phyloP scores from a whole-genome alignment of 2,113 vertebrate genomes.

The Delphinapterus leucas region DNA sequence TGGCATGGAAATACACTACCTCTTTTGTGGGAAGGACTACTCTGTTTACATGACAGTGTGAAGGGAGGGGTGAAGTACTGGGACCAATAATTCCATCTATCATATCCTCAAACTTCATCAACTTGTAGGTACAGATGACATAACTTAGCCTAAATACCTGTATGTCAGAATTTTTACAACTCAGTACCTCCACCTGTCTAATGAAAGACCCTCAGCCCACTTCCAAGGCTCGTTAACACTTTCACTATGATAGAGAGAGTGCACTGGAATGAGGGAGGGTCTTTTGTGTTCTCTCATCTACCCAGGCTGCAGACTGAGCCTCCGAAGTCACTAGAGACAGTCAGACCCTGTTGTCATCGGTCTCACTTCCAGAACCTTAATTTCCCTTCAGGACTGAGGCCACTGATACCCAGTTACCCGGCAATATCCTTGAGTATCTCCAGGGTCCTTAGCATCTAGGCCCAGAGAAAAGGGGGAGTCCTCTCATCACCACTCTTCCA shows the following conservation, averaged over 20 bases:
- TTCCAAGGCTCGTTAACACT: not conserved
- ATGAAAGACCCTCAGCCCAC: not conserved
- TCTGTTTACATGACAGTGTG: not conserved
- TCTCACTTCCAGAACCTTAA: not conserved
- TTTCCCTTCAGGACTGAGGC: not conserved
- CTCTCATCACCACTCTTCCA: not conserved
- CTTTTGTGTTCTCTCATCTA: not conserved
- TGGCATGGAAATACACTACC: not conserved
- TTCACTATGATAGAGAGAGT: not conserved
- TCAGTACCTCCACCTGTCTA: not conserved
- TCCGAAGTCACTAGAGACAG: not conserved
- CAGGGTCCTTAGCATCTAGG: not conserved
- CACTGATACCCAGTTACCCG: too few species aligned
- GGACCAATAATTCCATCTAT: not conserved
- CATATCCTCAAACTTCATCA: not conserved
- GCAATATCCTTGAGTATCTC: too few species aligned
- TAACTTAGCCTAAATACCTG: not conserved
- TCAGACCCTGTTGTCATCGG: not conserved
- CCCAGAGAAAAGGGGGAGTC: not conserved
- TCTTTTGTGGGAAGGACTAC: not conserved
- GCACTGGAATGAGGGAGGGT: not conserved
- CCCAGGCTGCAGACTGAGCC: not conserved
- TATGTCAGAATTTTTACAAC: not conserved
- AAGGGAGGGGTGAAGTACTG: not conserved
- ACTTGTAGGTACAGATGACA: not conserved